Conservation (phyloP, 23 tunicate species). For the Corella eumyota region DNA sequence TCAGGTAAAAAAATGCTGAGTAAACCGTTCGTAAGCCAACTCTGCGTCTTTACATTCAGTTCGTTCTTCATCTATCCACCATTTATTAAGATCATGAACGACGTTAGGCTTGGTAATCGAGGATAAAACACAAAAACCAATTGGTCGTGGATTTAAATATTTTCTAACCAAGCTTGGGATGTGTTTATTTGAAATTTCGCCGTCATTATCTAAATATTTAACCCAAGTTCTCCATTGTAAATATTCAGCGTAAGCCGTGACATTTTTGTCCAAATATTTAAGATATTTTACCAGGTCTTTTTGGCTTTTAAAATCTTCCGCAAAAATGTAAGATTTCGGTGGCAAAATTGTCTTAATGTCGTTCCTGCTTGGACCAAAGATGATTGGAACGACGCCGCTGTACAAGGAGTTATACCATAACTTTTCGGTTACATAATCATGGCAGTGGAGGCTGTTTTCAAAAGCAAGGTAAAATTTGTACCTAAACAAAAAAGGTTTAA, state of each 20-base stretch:
- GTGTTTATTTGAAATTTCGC: no score
- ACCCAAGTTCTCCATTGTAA: slow-evolving; percentile 26
- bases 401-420: slow-evolving; percentile 18
- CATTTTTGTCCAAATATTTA: slow-evolving; percentile 10
- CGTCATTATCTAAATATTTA: slow-evolving; percentile 4
- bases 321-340: slow-evolving; percentile 23
- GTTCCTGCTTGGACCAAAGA: slow-evolving; percentile 15
- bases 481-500: slow-evolving; percentile 3
- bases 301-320: slow-evolving; percentile 6
- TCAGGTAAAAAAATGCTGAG: no score
- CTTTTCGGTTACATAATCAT: slow-evolving; percentile 18
- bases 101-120: background rate
- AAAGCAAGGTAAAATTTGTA: slow-evolving; percentile 29
- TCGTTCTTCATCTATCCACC: background rate
- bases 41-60: slow-evolving; percentile 1
- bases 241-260: slow-evolving; percentile 22
- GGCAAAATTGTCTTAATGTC: slow-evolving; percentile 15
- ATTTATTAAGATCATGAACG: background rate
- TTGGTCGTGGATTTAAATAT: background rate
- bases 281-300: slow-evolving; percentile 9
- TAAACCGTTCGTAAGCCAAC: no score
- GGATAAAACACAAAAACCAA: background rate
- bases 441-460: slow-evolving; percentile 22
- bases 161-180: background rate
- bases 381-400: slow-evolving; percentile 26